A percentile compares a stretch with the other conserved stretches of the same genome.
Evolutionary conservation across 2,113 vertebrate species (phyloP).

Genomic region (Himantopus leucocephalus): DNA sequence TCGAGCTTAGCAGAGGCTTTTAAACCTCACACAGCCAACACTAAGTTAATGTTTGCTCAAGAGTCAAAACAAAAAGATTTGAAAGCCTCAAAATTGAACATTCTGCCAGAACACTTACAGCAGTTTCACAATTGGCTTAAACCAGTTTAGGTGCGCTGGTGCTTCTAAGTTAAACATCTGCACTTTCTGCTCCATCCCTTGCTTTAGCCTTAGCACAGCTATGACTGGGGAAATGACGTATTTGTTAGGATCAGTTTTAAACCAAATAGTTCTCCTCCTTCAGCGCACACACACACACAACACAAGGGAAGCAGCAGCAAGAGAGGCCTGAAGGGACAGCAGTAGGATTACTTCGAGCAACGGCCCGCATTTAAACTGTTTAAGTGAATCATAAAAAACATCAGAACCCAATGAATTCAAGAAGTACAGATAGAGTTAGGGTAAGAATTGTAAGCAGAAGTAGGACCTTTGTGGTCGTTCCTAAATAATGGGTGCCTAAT

Average conservation of each 20-base stretch:
- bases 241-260: background rate
- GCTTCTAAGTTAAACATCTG: background rate
- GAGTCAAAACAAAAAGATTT: background rate
- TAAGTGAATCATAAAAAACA: background rate
- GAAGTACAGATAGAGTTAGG: background rate
- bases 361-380: background rate
- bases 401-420: background rate
- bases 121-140: background rate
- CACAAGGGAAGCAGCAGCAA: background rate
- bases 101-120: background rate
- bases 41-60: background rate
- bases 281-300: background rate
- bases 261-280: background rate
- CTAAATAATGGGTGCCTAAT: background rate
- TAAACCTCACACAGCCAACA: background rate
- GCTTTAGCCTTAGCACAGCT: background rate
- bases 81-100: background rate
- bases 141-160: background rate
- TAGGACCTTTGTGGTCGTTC: background rate
- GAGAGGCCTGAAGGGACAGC: background rate
- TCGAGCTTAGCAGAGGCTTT: background rate
- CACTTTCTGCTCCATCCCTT: background rate
- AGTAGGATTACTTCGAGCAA: background rate
- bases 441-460: background rate
- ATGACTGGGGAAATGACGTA: background rate